These are phyloP conservation scores for Ethmia dodecea DNA, from an alignment of 2,888 invertebrate species.

Conservation along the genomic window DNA sequence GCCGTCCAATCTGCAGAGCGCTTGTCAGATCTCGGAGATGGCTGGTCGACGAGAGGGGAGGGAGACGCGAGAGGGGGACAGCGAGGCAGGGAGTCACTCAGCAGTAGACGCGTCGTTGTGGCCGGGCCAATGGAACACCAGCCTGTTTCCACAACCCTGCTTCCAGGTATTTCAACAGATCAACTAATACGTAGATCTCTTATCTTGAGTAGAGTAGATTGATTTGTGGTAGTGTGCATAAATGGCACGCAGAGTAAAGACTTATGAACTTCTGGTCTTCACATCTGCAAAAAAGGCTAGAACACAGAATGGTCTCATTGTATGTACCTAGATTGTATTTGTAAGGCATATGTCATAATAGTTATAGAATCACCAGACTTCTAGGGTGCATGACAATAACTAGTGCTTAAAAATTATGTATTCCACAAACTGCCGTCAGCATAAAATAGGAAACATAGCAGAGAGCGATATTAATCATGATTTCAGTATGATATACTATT, in stretches of 20 bases:
- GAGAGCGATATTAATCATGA: conserved; percentile 20
- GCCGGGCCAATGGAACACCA: conserved; percentile 62
- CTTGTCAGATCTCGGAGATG: conserved; percentile 81
- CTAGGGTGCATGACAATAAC: conserved; percentile 74
- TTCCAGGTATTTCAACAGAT: conserved; percentile 78
- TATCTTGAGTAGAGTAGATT: conserved; percentile 46
- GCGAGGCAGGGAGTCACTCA: conserved; percentile 26
- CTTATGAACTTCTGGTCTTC: conserved; percentile 15
- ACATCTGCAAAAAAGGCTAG: conserved; percentile 30
- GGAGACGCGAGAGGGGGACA: conserved; percentile 37
- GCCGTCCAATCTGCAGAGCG: conserved; percentile 79
- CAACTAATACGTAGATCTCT: conserved; percentile 65
- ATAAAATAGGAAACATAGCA: conserved; percentile 7
- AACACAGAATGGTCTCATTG: conserved; percentile 44
- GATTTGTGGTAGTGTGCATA: conserved; percentile 39
- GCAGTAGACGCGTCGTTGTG: conserved; percentile 53
- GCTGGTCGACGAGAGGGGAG: conserved; percentile 41
- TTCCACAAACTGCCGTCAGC: conserved; percentile 28
- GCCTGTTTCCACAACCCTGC: conserved; percentile 70
- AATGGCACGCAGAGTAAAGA: conserved; percentile 31
- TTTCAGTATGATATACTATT: no score
- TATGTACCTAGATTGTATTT: conserved; percentile 37
- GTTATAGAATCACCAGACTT: conserved; percentile 17
- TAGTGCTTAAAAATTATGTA: conserved; percentile 56
- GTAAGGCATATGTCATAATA: no score